These are phyloP conservation scores for Puma concolor DNA, from an alignment of 2,113 vertebrate genomes.

Conservation along the genomic window DNA sequence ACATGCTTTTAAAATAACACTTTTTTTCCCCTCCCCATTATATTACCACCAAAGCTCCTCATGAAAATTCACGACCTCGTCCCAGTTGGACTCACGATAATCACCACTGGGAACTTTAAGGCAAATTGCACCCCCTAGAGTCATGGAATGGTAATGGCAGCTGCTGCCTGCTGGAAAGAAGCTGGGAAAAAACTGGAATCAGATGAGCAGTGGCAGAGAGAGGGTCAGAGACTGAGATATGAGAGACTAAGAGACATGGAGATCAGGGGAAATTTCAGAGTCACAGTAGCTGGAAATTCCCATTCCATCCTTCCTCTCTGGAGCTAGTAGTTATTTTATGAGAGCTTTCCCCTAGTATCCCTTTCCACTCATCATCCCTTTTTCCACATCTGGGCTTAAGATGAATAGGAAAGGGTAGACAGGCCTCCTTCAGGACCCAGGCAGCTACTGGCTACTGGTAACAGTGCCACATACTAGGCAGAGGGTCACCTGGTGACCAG, in stretches of 20 bases:
- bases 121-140: conserved; percentile 75
- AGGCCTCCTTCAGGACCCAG: not conserved
- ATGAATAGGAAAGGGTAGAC: not conserved
- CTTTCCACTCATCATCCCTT: not conserved
- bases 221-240: not conserved
- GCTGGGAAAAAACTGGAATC: not conserved
- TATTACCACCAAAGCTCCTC: conserved; percentile 3
- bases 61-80: conserved; percentile 38
- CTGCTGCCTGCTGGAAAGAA: not conserved
- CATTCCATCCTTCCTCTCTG: not conserved
- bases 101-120: conserved; percentile 63
- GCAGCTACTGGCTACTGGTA: not conserved
- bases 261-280: not conserved
- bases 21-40: not conserved
- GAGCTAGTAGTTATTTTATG: not conserved
- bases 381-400: not conserved
- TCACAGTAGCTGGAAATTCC: not conserved
- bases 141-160: conserved; percentile 11
- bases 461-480: not conserved
- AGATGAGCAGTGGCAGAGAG: not conserved
- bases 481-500: not conserved
- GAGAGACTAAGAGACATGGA: not conserved
- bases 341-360: not conserved
- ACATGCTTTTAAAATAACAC: conserved; percentile 36
- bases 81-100: not conserved